Evolutionary conservation across 2,797 vertebrate species (phyloP).

Genomic region (Amphiprion clarkii): DNA sequence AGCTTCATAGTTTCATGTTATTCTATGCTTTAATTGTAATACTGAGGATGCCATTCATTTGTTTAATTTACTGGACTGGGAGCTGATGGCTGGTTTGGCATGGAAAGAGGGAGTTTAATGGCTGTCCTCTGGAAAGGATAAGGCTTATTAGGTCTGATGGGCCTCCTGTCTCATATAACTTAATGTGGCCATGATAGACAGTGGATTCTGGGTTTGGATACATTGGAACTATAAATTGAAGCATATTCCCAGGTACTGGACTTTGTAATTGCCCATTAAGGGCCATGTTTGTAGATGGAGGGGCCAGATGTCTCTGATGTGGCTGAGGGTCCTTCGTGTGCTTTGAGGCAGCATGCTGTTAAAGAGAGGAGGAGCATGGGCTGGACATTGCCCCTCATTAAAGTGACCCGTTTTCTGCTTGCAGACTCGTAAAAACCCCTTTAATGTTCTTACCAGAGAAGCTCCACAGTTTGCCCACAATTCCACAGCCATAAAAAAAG

Average conservation of each 20-base stretch:
- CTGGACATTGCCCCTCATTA: constrained; percentile 84
- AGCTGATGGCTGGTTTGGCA: constrained; percentile 69
- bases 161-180: constrained; percentile 84
- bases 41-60: constrained; percentile 76
- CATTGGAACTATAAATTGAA: constrained; percentile 81
- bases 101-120: constrained; percentile 75
- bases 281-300: constrained; percentile 80
- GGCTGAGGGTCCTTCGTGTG: constrained; percentile 70
- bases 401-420: constrained; percentile 71
- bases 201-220: constrained; percentile 78
- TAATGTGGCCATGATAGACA: constrained; percentile 84
- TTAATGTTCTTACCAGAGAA: constrained; percentile 86
- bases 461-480: constrained; percentile 78
- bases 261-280: constrained; percentile 86
- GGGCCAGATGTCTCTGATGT: constrained; percentile 84
- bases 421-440: constrained; percentile 74
- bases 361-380: constrained; percentile 65
- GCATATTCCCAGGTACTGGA: constrained; percentile 75
- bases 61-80: constrained; percentile 78
- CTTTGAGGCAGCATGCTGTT: constrained; percentile 66
- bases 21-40: constrained; percentile 77
- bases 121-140: constrained; percentile 83
- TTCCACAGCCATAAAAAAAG: constrained; percentile 69
- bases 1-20: constrained; percentile 71
- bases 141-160: constrained; percentile 86